Evolutionary conservation across 2,113 vertebrate genomes (phyloP).

Genomic region (Oreotrochilus melanogaster): DNA sequence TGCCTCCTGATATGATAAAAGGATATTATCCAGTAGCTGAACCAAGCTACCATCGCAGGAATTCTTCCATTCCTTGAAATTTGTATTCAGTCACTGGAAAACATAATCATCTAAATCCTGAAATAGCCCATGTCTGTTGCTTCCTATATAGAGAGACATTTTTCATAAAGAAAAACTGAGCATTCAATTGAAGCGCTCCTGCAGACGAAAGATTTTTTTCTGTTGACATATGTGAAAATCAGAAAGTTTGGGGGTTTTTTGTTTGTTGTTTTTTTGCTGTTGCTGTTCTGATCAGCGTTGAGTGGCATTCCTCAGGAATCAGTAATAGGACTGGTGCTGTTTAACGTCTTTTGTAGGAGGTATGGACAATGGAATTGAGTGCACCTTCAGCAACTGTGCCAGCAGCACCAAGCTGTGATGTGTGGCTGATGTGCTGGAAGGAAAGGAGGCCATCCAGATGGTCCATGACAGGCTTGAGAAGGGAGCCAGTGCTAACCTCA

Average conservation of each 20-base stretch:
- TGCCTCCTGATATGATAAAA: background rate
- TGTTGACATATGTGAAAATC: background rate
- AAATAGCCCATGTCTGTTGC: background rate
- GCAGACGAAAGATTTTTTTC: background rate
- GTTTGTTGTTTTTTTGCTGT: too few relatives aligned
- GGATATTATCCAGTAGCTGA: background rate
- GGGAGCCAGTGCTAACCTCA: too few relatives aligned
- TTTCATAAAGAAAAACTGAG: background rate
- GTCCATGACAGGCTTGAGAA: too few relatives aligned
- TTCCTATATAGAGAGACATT: background rate
- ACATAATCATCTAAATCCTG: background rate
- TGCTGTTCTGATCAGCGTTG: too few relatives aligned
- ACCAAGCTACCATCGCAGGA: background rate
- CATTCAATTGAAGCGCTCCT: background rate
- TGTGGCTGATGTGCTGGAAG: too few relatives aligned
- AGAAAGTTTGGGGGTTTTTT: background rate
- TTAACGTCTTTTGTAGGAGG: too few relatives aligned
- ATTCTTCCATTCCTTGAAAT: background rate
- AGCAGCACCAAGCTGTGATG: too few relatives aligned
- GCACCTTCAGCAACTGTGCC: too few relatives aligned
- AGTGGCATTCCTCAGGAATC: too few relatives aligned
- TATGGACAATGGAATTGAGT: too few relatives aligned
- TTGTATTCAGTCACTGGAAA: background rate
- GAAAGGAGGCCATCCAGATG: too few relatives aligned
- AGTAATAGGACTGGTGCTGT: too few relatives aligned